phyloP scores from a whole-genome alignment of 2,888 invertebrate genomes.

The Latrodectus elegans region DNA sequence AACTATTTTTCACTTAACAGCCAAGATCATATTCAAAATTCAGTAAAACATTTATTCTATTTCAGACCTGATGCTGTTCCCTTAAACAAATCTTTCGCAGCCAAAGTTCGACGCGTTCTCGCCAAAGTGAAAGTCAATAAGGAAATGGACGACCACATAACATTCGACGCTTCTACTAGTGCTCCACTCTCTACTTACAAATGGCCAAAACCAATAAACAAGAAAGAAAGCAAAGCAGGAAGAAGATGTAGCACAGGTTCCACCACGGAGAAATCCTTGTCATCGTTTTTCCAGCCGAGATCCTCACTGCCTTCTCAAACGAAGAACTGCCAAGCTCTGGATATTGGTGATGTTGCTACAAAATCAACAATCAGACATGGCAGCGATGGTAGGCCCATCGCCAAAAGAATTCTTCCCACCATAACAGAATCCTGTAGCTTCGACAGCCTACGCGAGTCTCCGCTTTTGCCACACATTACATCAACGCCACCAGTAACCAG shows the following conservation, averaged over 20 bases:
- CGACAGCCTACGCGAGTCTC: constrained; percentile 59
- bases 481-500: constrained; percentile 1
- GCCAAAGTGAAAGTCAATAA: constrained; percentile 52
- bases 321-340: constrained; percentile 14
- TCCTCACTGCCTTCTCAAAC: background rate
- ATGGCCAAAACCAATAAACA: constrained; percentile 31
- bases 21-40: background rate
- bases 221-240: constrained; percentile 11
- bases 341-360: background rate
- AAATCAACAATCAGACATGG: constrained; percentile 13
- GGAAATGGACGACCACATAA: constrained; percentile 27
- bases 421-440: constrained; percentile 60
- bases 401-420: constrained; percentile 47
- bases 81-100: constrained; percentile 55
- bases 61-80: constrained; percentile 45
- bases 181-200: constrained; percentile 26
- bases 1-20: background rate
- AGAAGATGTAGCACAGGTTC: constrained; percentile 54
- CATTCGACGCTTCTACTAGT: background rate
- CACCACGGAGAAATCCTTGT: constrained; percentile 25
- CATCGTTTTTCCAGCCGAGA: constrained; percentile 16
- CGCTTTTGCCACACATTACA: background rate
- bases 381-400: constrained; percentile 27
- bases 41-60: background rate
- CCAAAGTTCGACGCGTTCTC: constrained; percentile 56